Evolutionary conservation across 2,888 invertebrate species (phyloP).

Genomic region (Amaurobius ferox): DNA sequence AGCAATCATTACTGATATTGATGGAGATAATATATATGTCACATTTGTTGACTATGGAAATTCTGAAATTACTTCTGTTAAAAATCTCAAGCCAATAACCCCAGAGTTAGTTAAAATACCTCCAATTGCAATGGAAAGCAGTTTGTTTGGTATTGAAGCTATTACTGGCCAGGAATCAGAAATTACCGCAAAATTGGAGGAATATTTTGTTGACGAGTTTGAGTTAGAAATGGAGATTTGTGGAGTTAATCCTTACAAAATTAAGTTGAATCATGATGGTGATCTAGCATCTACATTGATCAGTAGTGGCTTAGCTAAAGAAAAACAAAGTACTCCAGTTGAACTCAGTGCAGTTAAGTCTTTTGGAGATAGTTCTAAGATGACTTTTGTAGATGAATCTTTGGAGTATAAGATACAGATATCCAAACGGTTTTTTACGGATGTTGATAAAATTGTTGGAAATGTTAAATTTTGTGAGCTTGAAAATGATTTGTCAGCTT

Average conservation of each 20-base stretch:
- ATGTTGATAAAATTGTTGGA: slow-evolving; percentile 7
- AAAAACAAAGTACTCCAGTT: background rate
- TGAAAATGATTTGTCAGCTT: slow-evolving; percentile 17
- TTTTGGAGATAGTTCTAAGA: background rate
- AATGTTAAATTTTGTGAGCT: slow-evolving; percentile 35
- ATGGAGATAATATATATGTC: slow-evolving; percentile 74
- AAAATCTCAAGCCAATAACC: slow-evolving; percentile 75
- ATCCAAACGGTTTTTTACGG: background rate
- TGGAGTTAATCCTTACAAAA: slow-evolving; percentile 12
- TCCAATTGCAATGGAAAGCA: slow-evolving; percentile 75
- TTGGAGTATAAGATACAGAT: background rate
- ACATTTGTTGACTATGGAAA: slow-evolving; percentile 77
- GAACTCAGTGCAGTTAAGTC: background rate
- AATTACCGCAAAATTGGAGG: slow-evolving; percentile 44
- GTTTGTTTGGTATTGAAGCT: slow-evolving; percentile 73
- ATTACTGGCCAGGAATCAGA: slow-evolving; percentile 30
- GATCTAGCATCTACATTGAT: slow-evolving; percentile 33
- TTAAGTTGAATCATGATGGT: slow-evolving; percentile 25
- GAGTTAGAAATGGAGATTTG: slow-evolving; percentile 50
- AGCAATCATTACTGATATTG: slow-evolving; percentile 57
- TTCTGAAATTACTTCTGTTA: slow-evolving; percentile 74
- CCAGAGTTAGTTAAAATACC: slow-evolving; percentile 75
- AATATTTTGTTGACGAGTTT: slow-evolving; percentile 41
- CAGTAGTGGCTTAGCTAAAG: slow-evolving; percentile 31
- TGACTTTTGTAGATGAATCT: background rate